phyloP scores from a whole-genome alignment of 2,888 invertebrate genomes.

The Branchipolynoe longqiensis region DNA sequence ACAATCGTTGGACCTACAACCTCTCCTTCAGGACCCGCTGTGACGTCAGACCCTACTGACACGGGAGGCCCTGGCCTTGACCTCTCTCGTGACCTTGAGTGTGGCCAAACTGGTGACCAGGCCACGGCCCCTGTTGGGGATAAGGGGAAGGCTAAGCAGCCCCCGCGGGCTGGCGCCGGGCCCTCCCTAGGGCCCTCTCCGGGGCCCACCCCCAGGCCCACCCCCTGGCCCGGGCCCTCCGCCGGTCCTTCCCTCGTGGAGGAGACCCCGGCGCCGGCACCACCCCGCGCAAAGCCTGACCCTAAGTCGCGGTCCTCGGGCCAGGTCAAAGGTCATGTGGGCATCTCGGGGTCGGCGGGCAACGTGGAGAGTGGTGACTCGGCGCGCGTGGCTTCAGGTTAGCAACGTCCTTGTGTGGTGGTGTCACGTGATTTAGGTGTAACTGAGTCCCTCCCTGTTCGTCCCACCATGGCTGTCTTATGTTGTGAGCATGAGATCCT shows the following conservation, averaged over 20 bases:
- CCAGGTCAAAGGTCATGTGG: conserved; percentile 11
- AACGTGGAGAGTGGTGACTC: neutral
- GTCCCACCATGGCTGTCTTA: neutral
- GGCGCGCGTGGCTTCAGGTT: neutral
- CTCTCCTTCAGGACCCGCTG: conserved; percentile 9
- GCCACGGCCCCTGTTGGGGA: neutral
- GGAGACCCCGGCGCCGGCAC: too few relatives aligned
- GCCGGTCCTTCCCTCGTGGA: too few relatives aligned
- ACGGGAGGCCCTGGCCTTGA: neutral
- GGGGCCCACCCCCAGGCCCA: neutral
- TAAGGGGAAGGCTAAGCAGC: neutral
- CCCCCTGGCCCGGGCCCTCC: neutral
- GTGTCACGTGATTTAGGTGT: too few relatives aligned
- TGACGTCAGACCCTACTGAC: neutral
- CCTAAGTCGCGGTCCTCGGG: neutral
- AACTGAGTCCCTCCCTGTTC: too few relatives aligned
- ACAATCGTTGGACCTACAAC: too few relatives aligned
- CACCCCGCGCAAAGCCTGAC: neutral
- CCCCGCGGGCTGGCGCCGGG: neutral
- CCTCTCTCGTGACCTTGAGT: conserved; percentile 3
- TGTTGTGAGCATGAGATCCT: neutral
- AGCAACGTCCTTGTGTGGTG: neutral
- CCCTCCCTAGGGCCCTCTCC: neutral
- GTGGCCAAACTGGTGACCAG: neutral
- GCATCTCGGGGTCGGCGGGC: conserved; percentile 2